Base-by-base conservation (phyloP, 2,797 vertebrate genomes). In the Lepus oiostolus region DNA sequence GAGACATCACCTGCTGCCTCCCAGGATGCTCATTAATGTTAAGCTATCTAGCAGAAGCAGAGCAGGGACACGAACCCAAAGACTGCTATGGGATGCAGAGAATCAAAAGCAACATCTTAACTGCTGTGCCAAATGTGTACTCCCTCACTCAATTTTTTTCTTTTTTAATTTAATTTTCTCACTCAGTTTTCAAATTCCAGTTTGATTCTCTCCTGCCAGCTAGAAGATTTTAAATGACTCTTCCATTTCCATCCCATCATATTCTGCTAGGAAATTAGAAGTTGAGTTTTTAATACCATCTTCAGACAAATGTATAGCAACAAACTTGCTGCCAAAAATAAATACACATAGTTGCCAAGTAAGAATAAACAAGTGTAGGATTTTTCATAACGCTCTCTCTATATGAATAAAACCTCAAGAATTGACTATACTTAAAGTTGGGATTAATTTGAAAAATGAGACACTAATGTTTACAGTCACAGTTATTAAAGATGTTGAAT, bases 361-460 rank as follows among this genome's bases (percentile, higher is more conserved):
- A 26, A 60, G 28, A 89, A 58, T 67, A 83, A 89, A 42, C 32
- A 84, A 68, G 7, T 17, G 1, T 47, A 68, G 30, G 19, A 54
- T 58, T 86, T 47, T 81, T 85, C 91, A 16, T 19, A 85, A 84
- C 12, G 13, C 32, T 96, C 60, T 92, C 38, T 74, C 26, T 11
- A 32, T 71, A 90, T 94, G 47, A 62, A 47, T 71, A 6, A 91
- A 95, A 94, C 54, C 7, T 67, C 22, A 50, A 82, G 74, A 95
- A 82, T 24, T 42, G 14, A 52, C 21, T 17, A 28, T 75, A 65
- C 80, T 91, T 91, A 81, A 22, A 65, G 68, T 47, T 17, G 24
- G 22, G 7, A 7, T 63, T 85, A 58, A 62, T 86, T 94, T 5
- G 2, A 21, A 83, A 82, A 24, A 80, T 65, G 38, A 58, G 6